A percentile compares a stretch with the other conserved stretches of the same genome.
phyloP scores from a whole-genome alignment of 1,140 invertebrate species.

The Ips nitidus region DNA sequence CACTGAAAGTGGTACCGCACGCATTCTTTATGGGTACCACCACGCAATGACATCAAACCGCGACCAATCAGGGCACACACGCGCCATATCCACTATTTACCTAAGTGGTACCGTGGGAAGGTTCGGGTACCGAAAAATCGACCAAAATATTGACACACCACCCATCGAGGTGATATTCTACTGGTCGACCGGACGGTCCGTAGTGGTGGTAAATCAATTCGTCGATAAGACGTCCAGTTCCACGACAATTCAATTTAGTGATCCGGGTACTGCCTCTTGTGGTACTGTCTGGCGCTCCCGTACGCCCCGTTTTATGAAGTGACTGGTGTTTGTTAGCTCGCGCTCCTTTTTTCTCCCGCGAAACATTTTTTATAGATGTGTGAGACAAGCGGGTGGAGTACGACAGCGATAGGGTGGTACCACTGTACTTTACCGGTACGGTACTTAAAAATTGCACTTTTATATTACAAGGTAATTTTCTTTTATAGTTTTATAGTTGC shows the following conservation, averaged over 20 bases:
- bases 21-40: too few relatives aligned
- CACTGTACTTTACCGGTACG: constrained; percentile 16
- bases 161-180: background rate
- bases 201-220: constrained; percentile 14
- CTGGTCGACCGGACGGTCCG: background rate
- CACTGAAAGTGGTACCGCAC: too few relatives aligned
- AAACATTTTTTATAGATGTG: constrained; percentile 24
- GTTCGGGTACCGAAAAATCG: background rate
- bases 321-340: background rate
- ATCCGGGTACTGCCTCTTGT: constrained; percentile 6
- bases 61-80: background rate
- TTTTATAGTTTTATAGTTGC: background rate
- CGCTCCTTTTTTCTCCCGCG: background rate
- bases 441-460: constrained; percentile 18
- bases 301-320: background rate
- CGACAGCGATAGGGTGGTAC: constrained; percentile 6
- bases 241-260: constrained; percentile 4
- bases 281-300: background rate
- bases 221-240: constrained; percentile 11
- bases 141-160: background rate
- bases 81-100: background rate
- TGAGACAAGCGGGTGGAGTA: background rate
- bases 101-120: background rate
- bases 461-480: constrained; percentile 18
- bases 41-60: too few relatives aligned